These are phyloP conservation scores for Exocentrus adspersus DNA, from an alignment of 2,888 invertebrate species.

Conservation along the genomic window DNA sequence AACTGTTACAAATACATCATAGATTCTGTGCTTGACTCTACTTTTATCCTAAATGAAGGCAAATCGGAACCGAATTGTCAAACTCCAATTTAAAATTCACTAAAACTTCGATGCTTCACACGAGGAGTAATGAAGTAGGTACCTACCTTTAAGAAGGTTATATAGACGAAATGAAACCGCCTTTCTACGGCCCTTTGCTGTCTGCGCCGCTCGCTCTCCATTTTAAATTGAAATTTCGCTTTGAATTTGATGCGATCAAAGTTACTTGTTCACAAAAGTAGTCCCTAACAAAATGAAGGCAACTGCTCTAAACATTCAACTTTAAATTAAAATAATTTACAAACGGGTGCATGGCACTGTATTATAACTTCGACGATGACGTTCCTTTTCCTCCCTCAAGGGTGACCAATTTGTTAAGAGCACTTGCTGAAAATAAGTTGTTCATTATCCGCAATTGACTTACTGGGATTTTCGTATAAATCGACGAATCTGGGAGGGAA, in stretches of 20 bases:
- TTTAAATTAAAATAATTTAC: conserved; percentile 49
- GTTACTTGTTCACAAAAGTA: conserved; percentile 48
- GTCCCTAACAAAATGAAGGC: conserved; percentile 43
- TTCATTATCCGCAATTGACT: not conserved
- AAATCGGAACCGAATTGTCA: too few relatives aligned
- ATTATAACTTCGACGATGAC: conserved; percentile 20
- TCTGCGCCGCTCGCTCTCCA: conserved; percentile 49
- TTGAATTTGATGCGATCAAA: conserved; percentile 59
- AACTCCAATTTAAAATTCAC: not conserved
- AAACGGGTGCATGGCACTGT: conserved; percentile 42
- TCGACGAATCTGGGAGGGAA: not conserved
- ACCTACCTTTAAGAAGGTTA: conserved; percentile 7
- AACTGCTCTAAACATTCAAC: conserved; percentile 47
- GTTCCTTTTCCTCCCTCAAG: not conserved
- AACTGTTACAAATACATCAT: too few relatives aligned
- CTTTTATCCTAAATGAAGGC: too few relatives aligned
- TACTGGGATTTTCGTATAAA: not conserved
- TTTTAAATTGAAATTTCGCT: conserved; percentile 61
- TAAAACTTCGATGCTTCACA: not conserved
- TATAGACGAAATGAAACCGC: conserved; percentile 53
- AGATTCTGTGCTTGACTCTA: too few relatives aligned
- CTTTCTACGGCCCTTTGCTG: conserved; percentile 38
- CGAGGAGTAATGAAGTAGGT: conserved; percentile 3
- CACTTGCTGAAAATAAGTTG: not conserved
- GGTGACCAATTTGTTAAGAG: not conserved